Percentiles rank a stretch among this genome's conserved stretches.
Evolutionary conservation across 2,113 vertebrate species (phyloP).

Genomic region (Daphoenositta chrysoptera): DNA sequence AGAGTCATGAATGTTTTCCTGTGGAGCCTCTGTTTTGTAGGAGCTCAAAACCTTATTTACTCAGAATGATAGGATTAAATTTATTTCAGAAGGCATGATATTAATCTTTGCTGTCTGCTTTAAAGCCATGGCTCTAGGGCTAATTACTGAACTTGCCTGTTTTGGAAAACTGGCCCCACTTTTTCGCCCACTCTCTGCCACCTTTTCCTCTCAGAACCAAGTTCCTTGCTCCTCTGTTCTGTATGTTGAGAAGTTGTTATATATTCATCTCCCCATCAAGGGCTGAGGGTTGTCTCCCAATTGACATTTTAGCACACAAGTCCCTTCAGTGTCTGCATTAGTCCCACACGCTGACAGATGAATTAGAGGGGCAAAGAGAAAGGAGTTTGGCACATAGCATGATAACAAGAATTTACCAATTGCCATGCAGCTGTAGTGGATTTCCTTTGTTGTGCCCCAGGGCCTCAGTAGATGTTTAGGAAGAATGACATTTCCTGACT

Average conservation of each 20-base stretch:
- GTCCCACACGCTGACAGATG: accelerated
- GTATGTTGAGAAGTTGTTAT: neutral
- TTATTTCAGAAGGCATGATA: neutral
- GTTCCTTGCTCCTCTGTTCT: neutral
- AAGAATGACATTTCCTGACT: conserved; percentile 33
- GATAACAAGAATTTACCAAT: conserved; percentile 12
- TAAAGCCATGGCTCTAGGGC: neutral
- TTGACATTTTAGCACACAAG: neutral
- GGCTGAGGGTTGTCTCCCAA: neutral
- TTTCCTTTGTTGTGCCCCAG: conserved; percentile 46
- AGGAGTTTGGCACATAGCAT: neutral
- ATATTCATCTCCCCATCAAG: neutral
- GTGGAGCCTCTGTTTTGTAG: neutral
- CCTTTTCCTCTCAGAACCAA: neutral
- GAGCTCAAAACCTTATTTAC: neutral
- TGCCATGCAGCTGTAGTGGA: neutral
- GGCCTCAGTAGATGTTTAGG: conserved; percentile 22
- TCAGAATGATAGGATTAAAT: neutral
- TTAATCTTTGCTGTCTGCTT: neutral
- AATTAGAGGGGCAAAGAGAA: neutral
- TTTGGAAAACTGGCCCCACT: neutral
- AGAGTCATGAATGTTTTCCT: neutral
- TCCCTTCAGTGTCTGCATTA: neutral
- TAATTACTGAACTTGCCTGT: accelerated
- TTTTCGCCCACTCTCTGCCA: neutral